These are phyloP conservation scores for Danio aesculapii DNA, from an alignment of 2,797 vertebrate species.

Conservation along the genomic window DNA sequence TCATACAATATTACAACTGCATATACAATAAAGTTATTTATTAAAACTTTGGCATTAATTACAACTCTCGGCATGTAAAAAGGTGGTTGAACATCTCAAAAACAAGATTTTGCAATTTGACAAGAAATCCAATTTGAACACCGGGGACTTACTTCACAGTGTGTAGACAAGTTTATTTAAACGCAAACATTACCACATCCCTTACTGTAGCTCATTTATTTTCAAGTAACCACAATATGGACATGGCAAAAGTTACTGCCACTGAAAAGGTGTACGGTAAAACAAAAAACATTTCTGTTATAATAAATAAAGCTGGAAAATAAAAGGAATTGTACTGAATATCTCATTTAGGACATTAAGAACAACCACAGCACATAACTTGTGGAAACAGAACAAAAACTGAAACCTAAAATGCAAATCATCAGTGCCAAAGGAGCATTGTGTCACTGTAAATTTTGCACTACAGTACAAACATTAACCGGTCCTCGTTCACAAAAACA, in stretches of 20 bases:
- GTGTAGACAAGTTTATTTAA: conserved; percentile 3
- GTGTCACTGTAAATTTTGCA: conserved; percentile 60
- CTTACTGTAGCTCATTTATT: conserved; percentile 7
- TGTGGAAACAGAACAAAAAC: conserved; percentile 4
- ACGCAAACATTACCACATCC: conserved; percentile 1
- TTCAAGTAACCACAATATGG: conserved; percentile 19
- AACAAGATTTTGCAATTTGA: conserved; percentile 13
- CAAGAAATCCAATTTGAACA: not conserved
- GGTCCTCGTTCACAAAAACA: conserved; percentile 11
- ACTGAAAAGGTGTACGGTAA: not conserved
- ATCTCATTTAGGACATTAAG: conserved; percentile 6
- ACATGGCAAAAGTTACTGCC: not conserved
- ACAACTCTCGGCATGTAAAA: conserved; percentile 72
- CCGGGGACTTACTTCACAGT: conserved; percentile 40
- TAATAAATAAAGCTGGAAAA: conserved; percentile 57
- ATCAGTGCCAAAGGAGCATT: conserved; percentile 52
- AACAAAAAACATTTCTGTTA: conserved; percentile 42
- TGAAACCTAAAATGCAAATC: not conserved
- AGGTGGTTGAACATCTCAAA: not conserved
- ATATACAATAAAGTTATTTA: conserved; percentile 72
- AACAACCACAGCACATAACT: conserved; percentile 9
- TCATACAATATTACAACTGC: not conserved
- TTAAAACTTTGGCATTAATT: conserved; percentile 82
- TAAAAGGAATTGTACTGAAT: conserved; percentile 11
- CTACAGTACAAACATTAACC: conserved; percentile 19